These are phyloP conservation scores for Dione juno DNA, from an alignment of 2,888 invertebrate genomes.

Conservation along the genomic window DNA sequence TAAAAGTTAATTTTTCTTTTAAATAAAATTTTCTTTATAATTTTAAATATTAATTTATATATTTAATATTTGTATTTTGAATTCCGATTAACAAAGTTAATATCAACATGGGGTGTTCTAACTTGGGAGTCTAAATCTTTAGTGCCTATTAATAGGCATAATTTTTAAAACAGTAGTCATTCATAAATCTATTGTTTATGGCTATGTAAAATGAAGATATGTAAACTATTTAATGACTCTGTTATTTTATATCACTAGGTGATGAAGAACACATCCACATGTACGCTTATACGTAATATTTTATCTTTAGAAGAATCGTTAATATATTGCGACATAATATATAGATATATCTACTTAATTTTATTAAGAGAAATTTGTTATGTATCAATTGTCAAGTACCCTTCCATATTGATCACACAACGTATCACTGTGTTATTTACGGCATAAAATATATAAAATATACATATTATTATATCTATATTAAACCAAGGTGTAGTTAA, in stretches of 20 bases:
- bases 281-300: slow-evolving; percentile 51
- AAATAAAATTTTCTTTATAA: slow-evolving; percentile 3
- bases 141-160: slow-evolving; percentile 65
- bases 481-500: slow-evolving; percentile 14
- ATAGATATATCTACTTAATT: slow-evolving; percentile 67
- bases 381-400: slow-evolving; percentile 45
- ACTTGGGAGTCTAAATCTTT: slow-evolving; percentile 31
- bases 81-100: slow-evolving; percentile 4
- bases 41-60: slow-evolving; percentile 13
- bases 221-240: slow-evolving; percentile 63
- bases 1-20: slow-evolving; percentile 9
- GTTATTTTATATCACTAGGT: slow-evolving; percentile 56
- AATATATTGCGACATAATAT: slow-evolving; percentile 53
- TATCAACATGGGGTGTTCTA: slow-evolving; percentile 20
- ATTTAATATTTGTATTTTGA: slow-evolving; percentile 2
- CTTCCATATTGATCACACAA: slow-evolving; percentile 48
- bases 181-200: slow-evolving; percentile 53
- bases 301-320: slow-evolving; percentile 51
- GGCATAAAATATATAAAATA: slow-evolving; percentile 29
- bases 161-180: slow-evolving; percentile 47
- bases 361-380: slow-evolving; percentile 65
- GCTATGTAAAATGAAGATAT: slow-evolving; percentile 72
- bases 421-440: slow-evolving; percentile 44
- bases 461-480: slow-evolving; percentile 21
- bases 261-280: slow-evolving; percentile 53